Percentiles rank a stretch among this genome's conserved stretches.
These are phyloP conservation scores for Pseudorectes ferrugineus DNA, from an alignment of 2,113 vertebrate species.

Conservation along the genomic window DNA sequence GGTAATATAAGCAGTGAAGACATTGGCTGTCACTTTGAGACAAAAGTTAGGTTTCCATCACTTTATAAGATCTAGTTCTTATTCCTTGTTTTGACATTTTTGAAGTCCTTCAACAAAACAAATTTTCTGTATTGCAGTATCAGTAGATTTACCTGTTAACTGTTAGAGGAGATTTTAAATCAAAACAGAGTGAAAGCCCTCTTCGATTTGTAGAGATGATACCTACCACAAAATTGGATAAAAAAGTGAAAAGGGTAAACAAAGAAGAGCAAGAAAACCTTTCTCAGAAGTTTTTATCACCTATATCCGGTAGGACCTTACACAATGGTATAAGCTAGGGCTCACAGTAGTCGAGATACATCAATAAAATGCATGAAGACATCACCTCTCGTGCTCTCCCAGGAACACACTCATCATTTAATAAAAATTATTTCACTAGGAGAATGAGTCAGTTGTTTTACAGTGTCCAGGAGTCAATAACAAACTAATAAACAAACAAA, in stretches of 20 bases:
- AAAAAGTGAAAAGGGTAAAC: neutral
- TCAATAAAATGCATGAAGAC: neutral
- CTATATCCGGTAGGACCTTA: neutral
- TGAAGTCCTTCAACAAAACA: neutral
- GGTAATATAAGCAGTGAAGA: neutral
- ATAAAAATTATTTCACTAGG: neutral
- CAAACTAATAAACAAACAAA: neutral
- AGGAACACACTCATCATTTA: neutral
- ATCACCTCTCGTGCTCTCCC: neutral
- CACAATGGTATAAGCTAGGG: neutral
- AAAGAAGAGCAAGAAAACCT: neutral
- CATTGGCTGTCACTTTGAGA: neutral
- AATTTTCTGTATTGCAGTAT: neutral
- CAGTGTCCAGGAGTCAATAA: neutral
- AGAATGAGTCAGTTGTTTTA: neutral
- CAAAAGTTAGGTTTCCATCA: neutral
- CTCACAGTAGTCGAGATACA: neutral
- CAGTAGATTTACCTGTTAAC: neutral
- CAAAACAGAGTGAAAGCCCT: neutral
- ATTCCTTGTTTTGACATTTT: neutral
- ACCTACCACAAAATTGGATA: neutral
- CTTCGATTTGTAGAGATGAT: neutral
- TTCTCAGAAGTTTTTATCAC: neutral
- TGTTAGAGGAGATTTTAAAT: neutral
- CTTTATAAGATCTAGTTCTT: neutral